Percentiles rank a stretch among this genome's conserved stretches.
These are phyloP conservation scores for Dicrurus megarhynchus DNA, from an alignment of 2,113 vertebrate species.

Conservation along the genomic window DNA sequence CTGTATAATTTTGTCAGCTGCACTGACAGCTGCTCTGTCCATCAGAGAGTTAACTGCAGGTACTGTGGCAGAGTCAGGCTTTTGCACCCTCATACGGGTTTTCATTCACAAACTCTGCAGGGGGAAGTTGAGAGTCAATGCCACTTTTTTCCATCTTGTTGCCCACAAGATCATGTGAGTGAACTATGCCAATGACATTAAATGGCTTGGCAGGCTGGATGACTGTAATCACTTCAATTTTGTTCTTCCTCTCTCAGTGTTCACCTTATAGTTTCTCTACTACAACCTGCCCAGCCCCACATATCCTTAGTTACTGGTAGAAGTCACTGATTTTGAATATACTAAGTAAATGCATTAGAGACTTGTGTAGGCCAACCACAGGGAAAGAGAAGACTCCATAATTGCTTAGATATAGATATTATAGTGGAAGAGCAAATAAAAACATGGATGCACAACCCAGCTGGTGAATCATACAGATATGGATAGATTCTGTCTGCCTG, in stretches of 20 bases:
- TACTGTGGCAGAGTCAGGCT: not conserved
- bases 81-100: not conserved
- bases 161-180: not conserved
- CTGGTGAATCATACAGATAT: not conserved
- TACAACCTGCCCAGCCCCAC: not conserved
- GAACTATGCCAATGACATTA: not conserved
- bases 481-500: not conserved
- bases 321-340: not conserved
- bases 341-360: not conserved
- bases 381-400: not conserved
- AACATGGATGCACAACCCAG: not conserved
- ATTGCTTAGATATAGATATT: not conserved
- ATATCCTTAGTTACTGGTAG: not conserved
- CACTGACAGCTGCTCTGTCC: not conserved
- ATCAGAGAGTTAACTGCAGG: not conserved
- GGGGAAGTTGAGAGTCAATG: not conserved
- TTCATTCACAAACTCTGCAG: conserved; percentile 21
- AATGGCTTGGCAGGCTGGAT: not conserved
- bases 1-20: not conserved
- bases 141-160: not conserved
- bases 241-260: not conserved
- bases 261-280: not conserved
- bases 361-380: not conserved
- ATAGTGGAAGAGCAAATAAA: not conserved
- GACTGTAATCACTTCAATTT: not conserved